Conservation (phyloP, 2,888 invertebrate species). For the Agriopis aurantiaria region DNA sequence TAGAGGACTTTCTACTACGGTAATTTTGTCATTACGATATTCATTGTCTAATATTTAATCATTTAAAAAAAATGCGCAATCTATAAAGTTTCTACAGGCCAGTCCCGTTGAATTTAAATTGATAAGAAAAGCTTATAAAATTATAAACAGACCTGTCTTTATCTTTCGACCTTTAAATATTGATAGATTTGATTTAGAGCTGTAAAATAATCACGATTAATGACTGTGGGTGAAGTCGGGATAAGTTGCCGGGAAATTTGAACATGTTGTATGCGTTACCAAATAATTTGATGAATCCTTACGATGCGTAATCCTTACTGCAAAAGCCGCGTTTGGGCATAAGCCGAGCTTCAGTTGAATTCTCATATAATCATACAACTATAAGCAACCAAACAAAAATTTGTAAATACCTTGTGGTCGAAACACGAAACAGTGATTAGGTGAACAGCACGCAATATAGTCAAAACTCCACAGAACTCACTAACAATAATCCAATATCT, state of each 20-base stretch:
- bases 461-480: slow-evolving; percentile 56
- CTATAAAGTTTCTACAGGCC: neutral
- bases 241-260: too few relatives aligned
- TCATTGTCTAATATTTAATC: too few relatives aligned
- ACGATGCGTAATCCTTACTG: neutral
- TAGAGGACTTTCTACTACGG: too few relatives aligned
- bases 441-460: slow-evolving; percentile 55
- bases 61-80: too few relatives aligned
- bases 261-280: too few relatives aligned
- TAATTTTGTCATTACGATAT: too few relatives aligned
- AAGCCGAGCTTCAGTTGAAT: slow-evolving; percentile 32
- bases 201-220: too few relatives aligned
- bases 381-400: slow-evolving; percentile 40
- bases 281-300: slow-evolving; percentile 7
- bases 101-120: neutral
- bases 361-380: slow-evolving; percentile 33
- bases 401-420: slow-evolving; percentile 56
- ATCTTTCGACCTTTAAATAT: too few relatives aligned
- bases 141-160: too few relatives aligned
- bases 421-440: slow-evolving; percentile 53
- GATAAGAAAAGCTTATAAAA: neutral
- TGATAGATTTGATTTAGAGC: too few relatives aligned
- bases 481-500: slow-evolving; percentile 56
- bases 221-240: too few relatives aligned
- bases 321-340: slow-evolving; percentile 18